Conservation (phyloP, 2,888 invertebrate species). For the Melipona beecheii region DNA sequence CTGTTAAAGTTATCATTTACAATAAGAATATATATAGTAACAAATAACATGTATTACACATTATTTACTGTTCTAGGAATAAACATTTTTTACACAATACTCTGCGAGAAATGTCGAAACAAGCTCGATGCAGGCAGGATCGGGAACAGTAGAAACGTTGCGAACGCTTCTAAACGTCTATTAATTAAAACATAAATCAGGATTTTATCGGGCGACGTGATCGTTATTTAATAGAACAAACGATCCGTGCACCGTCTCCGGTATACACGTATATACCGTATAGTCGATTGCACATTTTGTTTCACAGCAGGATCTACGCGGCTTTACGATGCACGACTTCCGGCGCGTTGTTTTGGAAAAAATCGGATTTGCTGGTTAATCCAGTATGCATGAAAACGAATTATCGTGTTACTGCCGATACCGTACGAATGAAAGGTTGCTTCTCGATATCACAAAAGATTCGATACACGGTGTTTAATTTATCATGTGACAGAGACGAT, state of each 20-base stretch:
- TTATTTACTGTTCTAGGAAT: no score
- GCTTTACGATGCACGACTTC: slow-evolving; percentile 62
- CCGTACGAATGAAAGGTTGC: neutral
- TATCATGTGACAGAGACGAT: neutral
- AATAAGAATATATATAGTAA: no score
- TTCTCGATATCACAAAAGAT: neutral
- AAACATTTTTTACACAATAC: neutral
- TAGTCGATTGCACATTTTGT: slow-evolving; percentile 63
- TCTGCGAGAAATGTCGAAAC: neutral
- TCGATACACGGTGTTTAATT: slow-evolving; percentile 17
- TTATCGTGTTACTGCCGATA: slow-evolving; percentile 60
- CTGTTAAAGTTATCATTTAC: no score
- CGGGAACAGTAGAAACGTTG: neutral
- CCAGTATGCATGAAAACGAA: slow-evolving; percentile 57
- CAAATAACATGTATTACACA: no score
- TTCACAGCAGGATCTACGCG: slow-evolving; percentile 37
- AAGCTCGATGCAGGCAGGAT: neutral
- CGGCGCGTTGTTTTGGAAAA: slow-evolving; percentile 68
- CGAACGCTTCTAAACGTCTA: slow-evolving; percentile 15
- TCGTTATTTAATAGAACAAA: slow-evolving; percentile 46
- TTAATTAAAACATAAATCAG: slow-evolving; percentile 49
- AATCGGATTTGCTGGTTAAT: slow-evolving; percentile 68
- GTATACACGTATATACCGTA: slow-evolving; percentile 13
- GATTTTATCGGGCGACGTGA: slow-evolving; percentile 21
- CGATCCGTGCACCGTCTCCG: slow-evolving; percentile 44